Percentiles rank a stretch among this genome's conserved stretches.
Evolutionary conservation across 2,113 vertebrate genomes (phyloP).

Genomic region (Casuarius casuarius): DNA sequence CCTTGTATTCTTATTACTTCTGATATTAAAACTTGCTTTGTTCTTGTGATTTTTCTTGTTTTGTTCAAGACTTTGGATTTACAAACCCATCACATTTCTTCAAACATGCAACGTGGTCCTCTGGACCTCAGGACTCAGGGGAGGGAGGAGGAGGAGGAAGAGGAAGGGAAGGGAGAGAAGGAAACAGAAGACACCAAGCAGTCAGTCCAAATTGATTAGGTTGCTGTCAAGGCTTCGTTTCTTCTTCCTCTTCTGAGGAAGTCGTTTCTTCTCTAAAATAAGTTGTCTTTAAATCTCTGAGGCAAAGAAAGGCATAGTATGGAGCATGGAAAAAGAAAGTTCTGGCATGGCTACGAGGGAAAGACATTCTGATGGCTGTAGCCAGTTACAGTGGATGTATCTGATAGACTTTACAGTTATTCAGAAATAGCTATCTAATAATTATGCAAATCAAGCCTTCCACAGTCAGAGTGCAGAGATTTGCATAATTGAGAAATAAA

Average conservation of each 20-base stretch:
- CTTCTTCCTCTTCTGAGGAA: background rate
- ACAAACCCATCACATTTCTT: background rate
- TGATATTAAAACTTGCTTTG: background rate
- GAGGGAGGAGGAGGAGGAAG: background rate
- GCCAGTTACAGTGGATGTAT: background rate
- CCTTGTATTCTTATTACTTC: background rate
- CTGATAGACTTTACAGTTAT: background rate
- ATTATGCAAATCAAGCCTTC: conserved; percentile 27
- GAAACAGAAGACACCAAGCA: background rate
- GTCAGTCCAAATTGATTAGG: background rate
- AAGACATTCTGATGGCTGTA: background rate
- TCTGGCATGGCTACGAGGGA: background rate
- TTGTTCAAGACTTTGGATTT: background rate
- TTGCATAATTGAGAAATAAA: conserved; percentile 47
- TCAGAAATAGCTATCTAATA: background rate
- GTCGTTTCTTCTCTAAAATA: background rate
- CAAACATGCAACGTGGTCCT: background rate
- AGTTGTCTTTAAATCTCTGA: background rate
- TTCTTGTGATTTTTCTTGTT: background rate
- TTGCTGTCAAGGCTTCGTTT: background rate
- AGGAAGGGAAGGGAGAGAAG: background rate
- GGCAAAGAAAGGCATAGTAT: background rate
- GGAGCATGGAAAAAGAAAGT: background rate
- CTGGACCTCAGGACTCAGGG: background rate
- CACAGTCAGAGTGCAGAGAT: background rate